These are phyloP conservation scores for Tuberolachnus salignus DNA, from an alignment of 2,888 invertebrate genomes.

Conservation along the genomic window DNA sequence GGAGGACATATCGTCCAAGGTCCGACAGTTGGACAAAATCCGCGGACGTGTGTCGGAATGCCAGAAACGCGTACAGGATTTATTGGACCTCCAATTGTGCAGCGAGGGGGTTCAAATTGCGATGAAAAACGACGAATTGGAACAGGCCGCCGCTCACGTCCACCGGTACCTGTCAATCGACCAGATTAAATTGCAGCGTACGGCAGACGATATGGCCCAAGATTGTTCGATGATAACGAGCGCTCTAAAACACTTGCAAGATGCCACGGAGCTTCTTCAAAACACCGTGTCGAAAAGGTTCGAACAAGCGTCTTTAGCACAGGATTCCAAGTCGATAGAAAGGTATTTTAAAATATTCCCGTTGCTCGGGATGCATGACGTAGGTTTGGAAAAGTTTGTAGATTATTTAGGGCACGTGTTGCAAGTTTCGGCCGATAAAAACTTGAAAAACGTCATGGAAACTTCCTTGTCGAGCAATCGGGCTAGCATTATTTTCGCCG, in stretches of 20 bases:
- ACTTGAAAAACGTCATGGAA: constrained; percentile 30
- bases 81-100: constrained; percentile 92
- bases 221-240: constrained; percentile 74
- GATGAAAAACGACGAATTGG: constrained; percentile 92
- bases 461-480: constrained; percentile 65
- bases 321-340: constrained; percentile 89
- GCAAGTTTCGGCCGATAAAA: constrained; percentile 45
- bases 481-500: constrained; percentile 79
- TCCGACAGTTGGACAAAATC: constrained; percentile 80
- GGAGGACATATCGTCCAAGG: constrained; percentile 94
- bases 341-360: constrained; percentile 97
- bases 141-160: constrained; percentile 94
- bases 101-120: constrained; percentile 97
- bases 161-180: constrained; percentile 93
- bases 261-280: constrained; percentile 75
- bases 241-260: constrained; percentile 75
- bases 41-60: constrained; percentile 91
- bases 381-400: constrained; percentile 87
- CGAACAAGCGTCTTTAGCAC: constrained; percentile 86
- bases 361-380: constrained; percentile 85
- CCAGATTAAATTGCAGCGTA: constrained; percentile 77
- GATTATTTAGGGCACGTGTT: constrained; percentile 84
- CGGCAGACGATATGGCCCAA: constrained; percentile 76
- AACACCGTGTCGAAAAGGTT: constrained; percentile 79
- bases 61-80: constrained; percentile 90